Conservation (phyloP, 2,113 vertebrate species). For the Chamaetylas fuelleborni region DNA sequence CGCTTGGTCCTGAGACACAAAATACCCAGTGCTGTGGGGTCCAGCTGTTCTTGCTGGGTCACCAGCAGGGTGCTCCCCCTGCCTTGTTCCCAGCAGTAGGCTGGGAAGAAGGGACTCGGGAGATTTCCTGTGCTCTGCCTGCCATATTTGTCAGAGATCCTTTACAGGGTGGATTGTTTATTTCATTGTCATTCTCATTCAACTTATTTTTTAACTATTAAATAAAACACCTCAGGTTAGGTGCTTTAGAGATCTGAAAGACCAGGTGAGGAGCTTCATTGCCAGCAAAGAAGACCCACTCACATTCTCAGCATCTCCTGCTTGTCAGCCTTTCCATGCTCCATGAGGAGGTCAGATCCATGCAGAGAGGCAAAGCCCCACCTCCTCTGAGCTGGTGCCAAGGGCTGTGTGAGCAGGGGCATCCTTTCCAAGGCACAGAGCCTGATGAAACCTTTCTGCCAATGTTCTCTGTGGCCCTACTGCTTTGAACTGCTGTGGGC, state of each 20-base stretch:
- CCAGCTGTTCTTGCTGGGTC: background rate
- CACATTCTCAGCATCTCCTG: background rate
- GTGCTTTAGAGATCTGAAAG: background rate
- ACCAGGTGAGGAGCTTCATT: background rate
- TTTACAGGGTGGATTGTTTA: background rate
- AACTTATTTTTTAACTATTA: background rate
- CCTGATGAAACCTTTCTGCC: background rate
- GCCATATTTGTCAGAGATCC: background rate
- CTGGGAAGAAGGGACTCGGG: background rate
- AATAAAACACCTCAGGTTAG: background rate
- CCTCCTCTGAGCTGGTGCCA: background rate
- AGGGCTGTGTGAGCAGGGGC: background rate
- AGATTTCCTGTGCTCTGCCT: background rate
- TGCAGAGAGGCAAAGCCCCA: background rate
- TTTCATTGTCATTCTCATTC: background rate
- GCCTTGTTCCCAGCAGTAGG: background rate
- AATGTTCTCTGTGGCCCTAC: rapidly evolving
- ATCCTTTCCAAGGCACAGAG: rapidly evolving
- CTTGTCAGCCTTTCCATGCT: background rate
- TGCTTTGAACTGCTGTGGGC: background rate
- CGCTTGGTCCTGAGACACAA: rapidly evolving
- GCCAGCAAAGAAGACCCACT: background rate
- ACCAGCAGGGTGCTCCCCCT: rapidly evolving
- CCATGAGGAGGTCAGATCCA: background rate
- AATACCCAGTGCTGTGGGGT: background rate